Conservation (phyloP, 2,797 vertebrate species). For the Varecia variegata region DNA sequence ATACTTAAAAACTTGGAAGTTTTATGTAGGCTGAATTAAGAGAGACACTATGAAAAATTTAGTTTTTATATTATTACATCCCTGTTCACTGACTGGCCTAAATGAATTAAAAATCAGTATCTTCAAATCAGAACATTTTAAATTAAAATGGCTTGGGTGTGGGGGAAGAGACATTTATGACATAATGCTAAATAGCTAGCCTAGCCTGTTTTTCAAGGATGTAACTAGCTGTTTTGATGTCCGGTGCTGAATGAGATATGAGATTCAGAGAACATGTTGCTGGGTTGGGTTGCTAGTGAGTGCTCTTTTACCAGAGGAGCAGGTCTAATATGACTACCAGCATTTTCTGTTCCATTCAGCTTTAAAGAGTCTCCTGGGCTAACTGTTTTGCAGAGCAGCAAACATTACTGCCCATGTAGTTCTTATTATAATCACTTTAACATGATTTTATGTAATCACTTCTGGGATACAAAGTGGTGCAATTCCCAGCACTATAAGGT, state of each 20-base stretch:
- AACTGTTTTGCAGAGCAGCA: constrained; percentile 45
- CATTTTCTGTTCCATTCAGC: neutral
- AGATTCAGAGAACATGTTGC: neutral
- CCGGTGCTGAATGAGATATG: neutral
- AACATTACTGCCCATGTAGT: constrained; percentile 36
- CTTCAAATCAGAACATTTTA: neutral
- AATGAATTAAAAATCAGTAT: neutral
- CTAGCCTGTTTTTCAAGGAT: neutral
- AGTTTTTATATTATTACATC: neutral
- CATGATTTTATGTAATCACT: constrained; percentile 56
- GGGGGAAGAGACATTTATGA: neutral
- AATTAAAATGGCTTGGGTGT: neutral
- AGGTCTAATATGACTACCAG: neutral
- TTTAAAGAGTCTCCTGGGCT: constrained; percentile 61
- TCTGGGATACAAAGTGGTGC: constrained; percentile 37
- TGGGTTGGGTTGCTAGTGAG: neutral
- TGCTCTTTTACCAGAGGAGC: neutral
- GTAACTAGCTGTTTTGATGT: neutral
- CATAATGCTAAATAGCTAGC: neutral
- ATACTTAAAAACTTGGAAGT: neutral
- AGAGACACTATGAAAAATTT: neutral
- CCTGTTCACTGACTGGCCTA: neutral
- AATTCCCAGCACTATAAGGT: constrained; percentile 35
- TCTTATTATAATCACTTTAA: constrained; percentile 59
- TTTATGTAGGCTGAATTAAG: neutral